Evolutionary conservation across 2,113 vertebrate genomes (phyloP).

Genomic region (Onychostruthus taczanowskii): DNA sequence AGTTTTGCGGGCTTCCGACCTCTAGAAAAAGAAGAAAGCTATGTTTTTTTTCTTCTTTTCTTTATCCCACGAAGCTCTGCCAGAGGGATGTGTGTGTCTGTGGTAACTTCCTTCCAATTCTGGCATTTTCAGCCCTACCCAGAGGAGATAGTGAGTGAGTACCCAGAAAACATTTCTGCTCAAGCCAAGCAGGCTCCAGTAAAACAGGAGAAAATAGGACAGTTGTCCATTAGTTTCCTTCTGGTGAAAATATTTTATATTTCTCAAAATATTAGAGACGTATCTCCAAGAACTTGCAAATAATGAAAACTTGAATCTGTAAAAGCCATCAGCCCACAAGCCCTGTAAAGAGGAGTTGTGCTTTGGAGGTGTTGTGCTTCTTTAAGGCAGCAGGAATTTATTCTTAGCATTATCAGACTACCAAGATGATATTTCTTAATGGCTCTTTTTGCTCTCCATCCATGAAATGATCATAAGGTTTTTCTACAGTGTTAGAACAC

Average conservation of each 20-base stretch:
- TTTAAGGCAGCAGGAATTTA: background rate
- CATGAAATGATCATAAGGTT: background rate
- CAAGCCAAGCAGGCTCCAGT: background rate
- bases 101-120: background rate
- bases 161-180: background rate
- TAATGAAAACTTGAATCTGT: background rate
- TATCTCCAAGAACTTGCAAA: background rate
- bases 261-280: background rate
- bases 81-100: background rate
- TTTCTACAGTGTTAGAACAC: background rate
- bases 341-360: rapidly evolving
- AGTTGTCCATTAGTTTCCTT: background rate
- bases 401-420: background rate
- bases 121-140: background rate
- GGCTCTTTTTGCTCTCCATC: background rate
- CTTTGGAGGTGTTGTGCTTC: background rate
- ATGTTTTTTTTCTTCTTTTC: background rate
- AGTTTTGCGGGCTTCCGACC: background rate
- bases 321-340: background rate
- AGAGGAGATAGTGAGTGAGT: background rate
- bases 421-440: background rate
- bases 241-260: background rate
- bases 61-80: background rate
- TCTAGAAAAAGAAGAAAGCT: background rate
- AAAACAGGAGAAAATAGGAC: background rate